A percentile compares a stretch with the other conserved stretches of the same genome.
These are phyloP conservation scores for Centropyge bicolor DNA, from an alignment of 2,797 vertebrate genomes.

Conservation along the genomic window DNA sequence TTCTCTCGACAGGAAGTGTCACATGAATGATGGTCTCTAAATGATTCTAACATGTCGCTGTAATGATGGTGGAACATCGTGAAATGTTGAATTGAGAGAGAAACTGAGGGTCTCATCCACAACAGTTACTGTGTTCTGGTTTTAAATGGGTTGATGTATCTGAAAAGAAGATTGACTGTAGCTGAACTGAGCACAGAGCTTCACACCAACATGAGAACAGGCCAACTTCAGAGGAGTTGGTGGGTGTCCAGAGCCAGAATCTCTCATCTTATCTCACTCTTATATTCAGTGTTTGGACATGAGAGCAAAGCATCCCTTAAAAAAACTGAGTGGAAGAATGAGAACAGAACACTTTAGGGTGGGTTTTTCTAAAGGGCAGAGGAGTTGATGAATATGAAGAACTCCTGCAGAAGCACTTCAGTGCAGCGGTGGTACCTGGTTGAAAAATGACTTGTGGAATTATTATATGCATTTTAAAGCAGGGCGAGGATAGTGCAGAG, in stretches of 20 bases:
- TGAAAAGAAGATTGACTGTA: no score
- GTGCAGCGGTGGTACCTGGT: neutral
- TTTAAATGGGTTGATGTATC: neutral
- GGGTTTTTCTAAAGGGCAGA: neutral
- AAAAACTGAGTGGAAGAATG: neutral
- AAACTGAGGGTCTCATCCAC: neutral
- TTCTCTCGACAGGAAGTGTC: neutral
- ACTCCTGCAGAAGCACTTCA: neutral
- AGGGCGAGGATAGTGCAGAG: neutral
- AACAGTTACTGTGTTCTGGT: neutral
- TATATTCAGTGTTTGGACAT: neutral
- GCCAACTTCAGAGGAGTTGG: neutral
- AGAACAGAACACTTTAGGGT: neutral
- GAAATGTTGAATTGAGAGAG: neutral
- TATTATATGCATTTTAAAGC: slow-evolving; percentile 31
- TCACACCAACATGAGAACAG: neutral
- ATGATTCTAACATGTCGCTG: neutral
- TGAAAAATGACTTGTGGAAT: neutral
- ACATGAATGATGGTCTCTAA: neutral
- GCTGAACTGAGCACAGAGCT: neutral
- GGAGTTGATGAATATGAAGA: neutral
- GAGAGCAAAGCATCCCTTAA: neutral
- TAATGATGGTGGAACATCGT: neutral
- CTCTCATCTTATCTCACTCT: neutral
- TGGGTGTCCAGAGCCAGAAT: neutral